Percentiles rank a stretch among this genome's conserved stretches.
Conservation (phyloP, 2,113 vertebrate genomes). For the Trogon melanurus region DNA sequence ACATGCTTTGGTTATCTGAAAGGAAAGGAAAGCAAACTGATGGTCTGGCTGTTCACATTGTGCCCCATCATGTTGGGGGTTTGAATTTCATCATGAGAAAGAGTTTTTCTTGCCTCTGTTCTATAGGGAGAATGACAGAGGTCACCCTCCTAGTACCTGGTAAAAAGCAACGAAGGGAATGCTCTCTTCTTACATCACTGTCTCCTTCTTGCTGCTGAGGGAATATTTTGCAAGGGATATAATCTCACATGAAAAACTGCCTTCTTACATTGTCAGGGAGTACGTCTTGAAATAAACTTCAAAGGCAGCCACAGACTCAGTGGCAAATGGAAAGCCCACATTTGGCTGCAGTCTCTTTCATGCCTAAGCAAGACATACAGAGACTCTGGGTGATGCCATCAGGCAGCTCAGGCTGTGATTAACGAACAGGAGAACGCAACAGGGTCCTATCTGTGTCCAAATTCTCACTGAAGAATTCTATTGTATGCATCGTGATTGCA, state of each 20-base stretch:
- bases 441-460: slow-evolving; percentile 33
- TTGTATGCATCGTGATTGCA: background rate
- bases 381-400: slow-evolving; percentile 23
- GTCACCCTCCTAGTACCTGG: slow-evolving; percentile 4
- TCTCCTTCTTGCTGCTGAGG: background rate
- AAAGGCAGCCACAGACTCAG: slow-evolving; percentile 40
- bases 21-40: slow-evolving; percentile 43
- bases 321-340: slow-evolving; percentile 36
- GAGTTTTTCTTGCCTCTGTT: slow-evolving; percentile 53
- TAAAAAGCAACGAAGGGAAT: slow-evolving; percentile 51
- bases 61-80: slow-evolving; percentile 13
- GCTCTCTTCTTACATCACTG: slow-evolving; percentile 39
- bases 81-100: slow-evolving; percentile 54
- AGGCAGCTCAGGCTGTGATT: slow-evolving; percentile 42
- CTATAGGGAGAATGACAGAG: slow-evolving; percentile 32
- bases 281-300: slow-evolving; percentile 53
- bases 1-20: slow-evolving; percentile 25
- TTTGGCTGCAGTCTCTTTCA: slow-evolving; percentile 56
- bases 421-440: slow-evolving; percentile 36
- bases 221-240: slow-evolving; percentile 51
- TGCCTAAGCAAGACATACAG: slow-evolving; percentile 32
- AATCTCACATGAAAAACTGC: slow-evolving; percentile 41
- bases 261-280: slow-evolving; percentile 32
- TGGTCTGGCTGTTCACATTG: background rate
- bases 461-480: slow-evolving; percentile 7